Evolutionary conservation across 1,140 invertebrate genomes (phyloP).

Genomic region (Caenorhabditis latens): DNA sequence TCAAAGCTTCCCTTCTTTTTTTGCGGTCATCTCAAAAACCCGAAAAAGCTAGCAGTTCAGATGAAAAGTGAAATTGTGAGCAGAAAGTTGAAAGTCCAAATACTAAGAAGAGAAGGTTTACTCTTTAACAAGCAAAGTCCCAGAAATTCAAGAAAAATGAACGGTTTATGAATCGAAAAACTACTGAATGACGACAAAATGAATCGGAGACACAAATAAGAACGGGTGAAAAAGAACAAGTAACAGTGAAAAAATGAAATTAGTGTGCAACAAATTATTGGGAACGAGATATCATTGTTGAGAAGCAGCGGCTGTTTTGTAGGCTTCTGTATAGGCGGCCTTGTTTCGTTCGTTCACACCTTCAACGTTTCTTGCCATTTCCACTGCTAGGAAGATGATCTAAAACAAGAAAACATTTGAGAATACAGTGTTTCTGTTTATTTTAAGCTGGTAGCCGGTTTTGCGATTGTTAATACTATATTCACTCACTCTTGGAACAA

Average conservation of each 20-base stretch:
- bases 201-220: not conserved
- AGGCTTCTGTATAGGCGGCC: not conserved
- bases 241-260: not conserved
- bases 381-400: conserved; percentile 64
- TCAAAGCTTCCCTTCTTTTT: too few relatives aligned
- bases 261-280: too few relatives aligned
- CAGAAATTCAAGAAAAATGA: not conserved
- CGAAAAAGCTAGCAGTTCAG: too few relatives aligned
- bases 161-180: not conserved
- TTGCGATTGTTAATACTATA: not conserved
- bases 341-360: conserved; percentile 64
- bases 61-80: too few relatives aligned
- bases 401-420: not conserved
- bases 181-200: not conserved
- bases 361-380: conserved; percentile 64
- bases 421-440: not conserved
- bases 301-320: too few relatives aligned
- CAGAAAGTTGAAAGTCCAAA: too few relatives aligned
- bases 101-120: too few relatives aligned
- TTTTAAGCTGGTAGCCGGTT: not conserved
- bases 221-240: not conserved
- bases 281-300: too few relatives aligned
- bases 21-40: too few relatives aligned
- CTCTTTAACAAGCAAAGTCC: too few relatives aligned
- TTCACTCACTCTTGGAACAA: conserved; percentile 62